phyloP scores from a whole-genome alignment of 2,797 vertebrate genomes.

The Phalanger gymnotis region DNA sequence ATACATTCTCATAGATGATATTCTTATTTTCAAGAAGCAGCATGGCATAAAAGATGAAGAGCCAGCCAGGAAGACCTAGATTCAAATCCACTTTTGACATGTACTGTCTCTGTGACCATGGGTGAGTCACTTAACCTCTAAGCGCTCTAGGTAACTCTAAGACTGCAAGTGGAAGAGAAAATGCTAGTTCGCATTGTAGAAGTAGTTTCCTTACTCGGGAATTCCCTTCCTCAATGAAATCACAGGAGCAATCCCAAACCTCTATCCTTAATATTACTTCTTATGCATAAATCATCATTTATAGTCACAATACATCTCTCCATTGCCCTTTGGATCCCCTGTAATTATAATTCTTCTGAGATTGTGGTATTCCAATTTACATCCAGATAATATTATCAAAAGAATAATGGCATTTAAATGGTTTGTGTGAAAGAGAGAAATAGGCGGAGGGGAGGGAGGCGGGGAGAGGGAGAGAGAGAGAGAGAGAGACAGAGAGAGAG shows the following conservation, averaged over 20 bases:
- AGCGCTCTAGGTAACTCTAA: not conserved
- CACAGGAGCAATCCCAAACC: not conserved
- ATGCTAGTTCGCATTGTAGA: not conserved
- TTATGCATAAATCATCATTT: not conserved
- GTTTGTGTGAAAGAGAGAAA: not conserved
- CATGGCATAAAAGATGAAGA: not conserved
- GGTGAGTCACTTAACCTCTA: not conserved
- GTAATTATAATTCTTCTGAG: not conserved
- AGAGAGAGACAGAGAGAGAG: too few species aligned
- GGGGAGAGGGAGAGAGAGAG: too few species aligned
- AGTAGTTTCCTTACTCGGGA: not conserved
- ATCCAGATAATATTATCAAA: not conserved
- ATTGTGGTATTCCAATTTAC: not conserved
- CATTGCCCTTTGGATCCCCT: not conserved
- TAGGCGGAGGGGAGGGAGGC: too few species aligned
- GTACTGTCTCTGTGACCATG: not conserved
- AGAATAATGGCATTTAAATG: not conserved
- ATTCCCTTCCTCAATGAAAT: not conserved
- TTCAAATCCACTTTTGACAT: not conserved
- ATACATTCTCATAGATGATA: not conserved
- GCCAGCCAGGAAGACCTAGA: not conserved
- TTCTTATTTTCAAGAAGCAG: not conserved
- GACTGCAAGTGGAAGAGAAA: not conserved
- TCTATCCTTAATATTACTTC: not conserved
- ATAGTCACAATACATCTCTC: not conserved